Conservation (phyloP, 2,113 vertebrate genomes). For the Psittacula cyanocephala region DNA sequence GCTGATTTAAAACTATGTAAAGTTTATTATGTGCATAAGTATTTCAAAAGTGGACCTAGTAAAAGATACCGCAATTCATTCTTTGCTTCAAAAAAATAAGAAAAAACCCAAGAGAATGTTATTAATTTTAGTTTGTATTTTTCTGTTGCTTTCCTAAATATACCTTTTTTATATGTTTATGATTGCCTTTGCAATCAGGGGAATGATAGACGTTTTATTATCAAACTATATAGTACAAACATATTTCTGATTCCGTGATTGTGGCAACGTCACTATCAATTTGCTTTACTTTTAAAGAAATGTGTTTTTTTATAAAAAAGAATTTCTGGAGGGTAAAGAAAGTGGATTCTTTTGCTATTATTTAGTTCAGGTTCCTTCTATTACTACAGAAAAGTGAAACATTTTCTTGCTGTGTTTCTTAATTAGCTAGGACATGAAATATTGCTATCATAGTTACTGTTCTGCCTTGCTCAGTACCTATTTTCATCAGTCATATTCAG, state of each 20-base stretch:
- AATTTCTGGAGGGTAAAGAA: neutral
- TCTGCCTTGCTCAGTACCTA: neutral
- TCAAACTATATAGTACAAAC: neutral
- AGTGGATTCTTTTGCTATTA: neutral
- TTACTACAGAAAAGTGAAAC: neutral
- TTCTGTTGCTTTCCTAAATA: neutral
- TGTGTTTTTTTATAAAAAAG: neutral
- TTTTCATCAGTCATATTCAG: neutral
- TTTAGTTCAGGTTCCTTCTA: neutral
- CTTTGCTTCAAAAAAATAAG: neutral
- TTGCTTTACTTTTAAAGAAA: neutral
- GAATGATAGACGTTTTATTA: neutral
- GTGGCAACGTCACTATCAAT: rapidly evolving
- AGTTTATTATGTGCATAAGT: neutral
- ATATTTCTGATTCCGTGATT: neutral
- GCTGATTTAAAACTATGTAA: neutral
- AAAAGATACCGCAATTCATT: neutral
- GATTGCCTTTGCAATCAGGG: neutral
- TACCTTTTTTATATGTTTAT: neutral
- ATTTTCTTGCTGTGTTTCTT: neutral
- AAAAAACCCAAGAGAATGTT: neutral
- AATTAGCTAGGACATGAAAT: neutral
- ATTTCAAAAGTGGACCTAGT: neutral
- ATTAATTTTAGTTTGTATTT: neutral
- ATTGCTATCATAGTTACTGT: neutral